Evolutionary conservation across 2,888 invertebrate genomes (phyloP), one percentile per base, ranked within the genome.

Genomic region (Drosophila testacea): DNA sequence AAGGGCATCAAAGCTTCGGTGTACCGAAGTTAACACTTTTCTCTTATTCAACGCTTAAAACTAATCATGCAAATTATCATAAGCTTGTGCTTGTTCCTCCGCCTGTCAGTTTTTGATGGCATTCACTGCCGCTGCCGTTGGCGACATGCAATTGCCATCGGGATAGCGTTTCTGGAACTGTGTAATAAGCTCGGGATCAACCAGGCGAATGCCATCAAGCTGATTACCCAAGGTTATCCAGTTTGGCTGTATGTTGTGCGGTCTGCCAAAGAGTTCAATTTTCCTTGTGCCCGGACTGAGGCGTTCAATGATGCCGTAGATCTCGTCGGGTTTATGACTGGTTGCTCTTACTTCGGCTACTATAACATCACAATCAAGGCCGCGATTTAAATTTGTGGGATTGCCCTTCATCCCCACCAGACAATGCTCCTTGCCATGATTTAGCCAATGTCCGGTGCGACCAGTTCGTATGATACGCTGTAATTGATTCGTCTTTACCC

Each of bases 191-290:
- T 97, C 97, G 0, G 98, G 97, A 93, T 99, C 99, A 1, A 98
- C 96, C 0, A 99, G 93, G 54, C 97, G 95, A 1, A 98, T 98
- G 0, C 99, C 99, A 90, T 98, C 98, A 55, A 99, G 95, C 93
- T 99, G 99, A 93, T 99, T 99, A 0, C 99, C 99, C 4, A 99
- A 93, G 0, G 99, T 99, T 89, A 97, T 97, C 99, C 99, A 99
- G 91, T 99, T 99, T 0, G 98, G 99, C 92, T 99, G 99, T 0
- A 99, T 97, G 91, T 99, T 99, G 92, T 99, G 99, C 0, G 98
- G 98, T 62, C 99, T 93, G 0, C 99, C 99, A 91, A 99, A 99
- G 13, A 99, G 93, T 93, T 99, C 99, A 68, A 99, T 98, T 93
- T 99, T 99, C 65, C 98, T 95, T 0, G 98, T 98, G 0, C 99